phyloP scores from a whole-genome alignment of 2,888 invertebrate species.

The Morpho helenor region DNA sequence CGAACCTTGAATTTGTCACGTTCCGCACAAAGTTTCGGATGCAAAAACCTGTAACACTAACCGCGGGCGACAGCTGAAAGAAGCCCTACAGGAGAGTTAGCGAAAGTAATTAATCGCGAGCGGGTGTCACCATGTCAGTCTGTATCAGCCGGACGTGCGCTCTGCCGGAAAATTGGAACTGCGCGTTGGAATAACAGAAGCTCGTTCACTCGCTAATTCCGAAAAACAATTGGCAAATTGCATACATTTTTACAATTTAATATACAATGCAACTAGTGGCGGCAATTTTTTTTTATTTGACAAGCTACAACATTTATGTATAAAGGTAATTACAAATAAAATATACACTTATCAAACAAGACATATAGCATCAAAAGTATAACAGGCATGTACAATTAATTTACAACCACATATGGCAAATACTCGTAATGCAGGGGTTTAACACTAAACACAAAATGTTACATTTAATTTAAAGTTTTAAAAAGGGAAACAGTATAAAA shows the following conservation, averaged over 20 bases:
- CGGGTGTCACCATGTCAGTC: conserved; percentile 63
- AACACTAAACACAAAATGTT: too few relatives aligned
- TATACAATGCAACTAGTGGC: too few relatives aligned
- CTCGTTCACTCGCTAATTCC: conserved; percentile 27
- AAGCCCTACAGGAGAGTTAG: conserved; percentile 62
- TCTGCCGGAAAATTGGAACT: conserved; percentile 69
- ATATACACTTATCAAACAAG: too few relatives aligned
- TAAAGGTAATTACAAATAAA: too few relatives aligned
- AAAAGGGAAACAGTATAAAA: too few relatives aligned
- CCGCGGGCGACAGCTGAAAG: conserved; percentile 55
- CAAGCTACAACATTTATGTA: too few relatives aligned
- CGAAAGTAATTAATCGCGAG: conserved; percentile 68
- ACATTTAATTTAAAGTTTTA: too few relatives aligned
- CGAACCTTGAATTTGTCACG: conserved; percentile 33
- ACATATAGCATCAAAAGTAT: too few relatives aligned
- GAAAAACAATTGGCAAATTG: conserved; percentile 8
- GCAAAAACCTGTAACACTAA: conserved; percentile 58
- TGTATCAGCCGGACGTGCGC: conserved; percentile 57
- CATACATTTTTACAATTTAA: not conserved
- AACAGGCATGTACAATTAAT: too few relatives aligned
- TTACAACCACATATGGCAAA: too few relatives aligned
- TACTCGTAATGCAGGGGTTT: too few relatives aligned
- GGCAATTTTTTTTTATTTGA: too few relatives aligned
- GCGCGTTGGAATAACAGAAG: conserved; percentile 57
- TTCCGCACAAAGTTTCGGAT: conserved; percentile 34